Base-by-base conservation (phyloP, 2,797 vertebrate species). In the Oceanodroma leucorhoa region DNA sequence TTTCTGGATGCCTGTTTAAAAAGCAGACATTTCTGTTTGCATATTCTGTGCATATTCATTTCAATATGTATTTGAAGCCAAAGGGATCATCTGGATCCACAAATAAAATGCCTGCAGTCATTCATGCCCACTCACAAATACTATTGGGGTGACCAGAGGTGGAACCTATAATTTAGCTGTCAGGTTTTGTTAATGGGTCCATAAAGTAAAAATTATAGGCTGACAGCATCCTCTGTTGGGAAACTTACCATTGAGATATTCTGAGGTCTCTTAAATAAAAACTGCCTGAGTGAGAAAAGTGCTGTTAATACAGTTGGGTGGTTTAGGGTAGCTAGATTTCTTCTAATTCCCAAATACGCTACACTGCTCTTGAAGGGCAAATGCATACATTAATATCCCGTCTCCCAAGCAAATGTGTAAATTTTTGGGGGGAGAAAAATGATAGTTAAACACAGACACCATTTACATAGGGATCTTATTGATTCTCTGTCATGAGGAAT, bases 191-290 rank as follows among this genome's bases (percentile, higher is more conserved):
- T 94, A 95, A 94, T 87, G 34, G 27, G 36, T 80, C 53, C 57
- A 43, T 95, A 95, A 96, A 96, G 36, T 69, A 95, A 94, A 96
- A 96, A 96, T 94, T 94, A 90, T 21, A 93, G 70, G 32, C 64
- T 96, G 91, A 90, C 83, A 80, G 36, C 70, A 71, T 83, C 43
- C 46, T 91, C 51, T 66, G 11, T 62, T 67, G 75, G 78, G 66
- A 95, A 77, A 80, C 27, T 61, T 90, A 30, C 43, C 57, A 40
- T 5, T 83, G 32, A 79, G 58, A 57, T 82, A 77, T 84, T 90
- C 70, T 83, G 86, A 91, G 71, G 60, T 73, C 38, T 91, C 85
- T 93, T 41, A 71, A 90, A 84, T 55, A 89, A 89, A 89, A 94
- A 71, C 21, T 36, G 38, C n/a, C 32, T 24, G 16, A 81, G 64